These are phyloP conservation scores for Antechinus stuartii DNA, from an alignment of 2,113 vertebrate genomes.

Conservation along the genomic window DNA sequence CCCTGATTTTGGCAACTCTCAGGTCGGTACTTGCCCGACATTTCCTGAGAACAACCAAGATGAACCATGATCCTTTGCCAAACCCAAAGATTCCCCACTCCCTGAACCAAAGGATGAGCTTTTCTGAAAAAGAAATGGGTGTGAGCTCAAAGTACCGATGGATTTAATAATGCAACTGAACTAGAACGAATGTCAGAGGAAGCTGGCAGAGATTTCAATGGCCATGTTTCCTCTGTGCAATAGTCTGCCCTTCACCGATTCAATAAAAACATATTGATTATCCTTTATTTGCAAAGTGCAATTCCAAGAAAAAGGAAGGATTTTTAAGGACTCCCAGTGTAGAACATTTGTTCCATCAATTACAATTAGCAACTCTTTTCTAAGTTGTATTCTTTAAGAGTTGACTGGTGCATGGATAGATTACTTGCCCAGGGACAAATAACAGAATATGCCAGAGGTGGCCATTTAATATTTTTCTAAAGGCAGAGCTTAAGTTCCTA, in stretches of 20 bases:
- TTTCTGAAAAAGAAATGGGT: background rate
- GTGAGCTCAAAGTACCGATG: background rate
- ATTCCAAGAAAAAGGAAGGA: background rate
- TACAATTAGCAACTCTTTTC: background rate
- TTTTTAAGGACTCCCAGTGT: background rate
- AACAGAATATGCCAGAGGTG: background rate
- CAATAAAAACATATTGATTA: background rate
- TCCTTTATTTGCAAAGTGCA: background rate
- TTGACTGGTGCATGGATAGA: background rate
- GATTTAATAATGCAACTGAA: background rate
- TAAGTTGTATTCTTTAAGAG: background rate
- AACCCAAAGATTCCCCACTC: background rate
- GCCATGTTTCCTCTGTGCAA: background rate
- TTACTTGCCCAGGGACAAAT: background rate
- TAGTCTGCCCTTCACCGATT: background rate
- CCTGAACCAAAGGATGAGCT: background rate
- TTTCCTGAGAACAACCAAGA: background rate
- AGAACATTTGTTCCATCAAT: background rate
- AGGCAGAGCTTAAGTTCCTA: background rate
- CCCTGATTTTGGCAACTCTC: background rate
- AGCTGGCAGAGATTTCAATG: background rate
- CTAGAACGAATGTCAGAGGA: background rate
- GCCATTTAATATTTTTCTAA: background rate
- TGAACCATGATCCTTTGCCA: background rate
- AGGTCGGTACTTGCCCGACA: background rate